These are phyloP conservation scores for Lampris incognitus DNA, from an alignment of 2,113 vertebrate species.

Conservation along the genomic window DNA sequence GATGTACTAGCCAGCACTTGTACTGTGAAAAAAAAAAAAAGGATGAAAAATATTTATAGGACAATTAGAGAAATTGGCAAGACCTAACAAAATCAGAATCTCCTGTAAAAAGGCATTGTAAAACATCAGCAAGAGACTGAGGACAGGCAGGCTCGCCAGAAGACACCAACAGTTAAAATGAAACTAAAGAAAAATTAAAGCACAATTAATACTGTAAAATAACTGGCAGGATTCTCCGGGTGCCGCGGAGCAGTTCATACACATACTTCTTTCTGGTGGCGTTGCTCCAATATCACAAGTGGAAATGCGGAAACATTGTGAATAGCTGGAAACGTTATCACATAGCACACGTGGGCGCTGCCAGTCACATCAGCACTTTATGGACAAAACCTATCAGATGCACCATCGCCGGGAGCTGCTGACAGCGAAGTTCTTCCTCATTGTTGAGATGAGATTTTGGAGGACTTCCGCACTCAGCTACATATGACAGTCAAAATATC, in stretches of 20 bases:
- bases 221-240: constrained; percentile 22
- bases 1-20: constrained; percentile 51
- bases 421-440: constrained; percentile 13
- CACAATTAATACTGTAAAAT: constrained; percentile 37
- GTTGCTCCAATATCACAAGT: constrained; percentile 29
- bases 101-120: constrained; percentile 46
- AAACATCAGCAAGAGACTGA: constrained; percentile 43
- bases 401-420: not conserved
- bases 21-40: constrained; percentile 45
- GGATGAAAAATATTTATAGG: constrained; percentile 67
- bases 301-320: constrained; percentile 46
- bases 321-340: constrained; percentile 48
- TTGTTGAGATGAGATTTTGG: constrained; percentile 21
- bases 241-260: constrained; percentile 24
- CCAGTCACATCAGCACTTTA: constrained; percentile 31
- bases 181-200: constrained; percentile 45
- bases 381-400: constrained; percentile 27
- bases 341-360: constrained; percentile 31
- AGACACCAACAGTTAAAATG: constrained; percentile 48
- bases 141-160: constrained; percentile 25
- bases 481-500: constrained; percentile 7
- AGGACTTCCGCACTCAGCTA: constrained; percentile 1
- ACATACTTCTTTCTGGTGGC: constrained; percentile 42
- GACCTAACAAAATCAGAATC: constrained; percentile 71
- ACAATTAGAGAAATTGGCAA: constrained; percentile 71